These are phyloP conservation scores for Lithodes maja DNA, from an alignment of 2,888 invertebrate genomes.

Conservation along the genomic window DNA sequence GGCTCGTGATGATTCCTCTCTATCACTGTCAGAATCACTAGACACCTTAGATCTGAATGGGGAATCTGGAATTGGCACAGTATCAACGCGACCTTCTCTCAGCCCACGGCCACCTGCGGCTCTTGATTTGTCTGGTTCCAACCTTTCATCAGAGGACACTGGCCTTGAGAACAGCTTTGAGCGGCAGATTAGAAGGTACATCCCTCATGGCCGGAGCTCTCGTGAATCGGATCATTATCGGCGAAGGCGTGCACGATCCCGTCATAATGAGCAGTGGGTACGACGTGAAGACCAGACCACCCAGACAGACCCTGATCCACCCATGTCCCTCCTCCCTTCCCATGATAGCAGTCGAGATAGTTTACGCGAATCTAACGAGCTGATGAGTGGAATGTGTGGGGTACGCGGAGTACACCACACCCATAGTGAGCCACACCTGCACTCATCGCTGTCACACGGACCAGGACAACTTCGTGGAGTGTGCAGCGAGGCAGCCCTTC, in stretches of 20 bases:
- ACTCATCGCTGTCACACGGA: conserved; percentile 28
- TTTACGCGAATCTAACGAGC: conserved; percentile 9
- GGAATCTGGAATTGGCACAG: conserved; percentile 68
- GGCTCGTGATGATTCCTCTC: conserved; percentile 54
- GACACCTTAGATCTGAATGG: conserved; percentile 67
- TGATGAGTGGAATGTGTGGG: background rate
- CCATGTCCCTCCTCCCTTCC: background rate
- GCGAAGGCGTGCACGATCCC: conserved; percentile 40
- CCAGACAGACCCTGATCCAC: conserved; percentile 64
- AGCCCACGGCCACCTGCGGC: conserved; percentile 51
- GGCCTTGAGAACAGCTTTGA: conserved; percentile 67
- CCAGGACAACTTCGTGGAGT: conserved; percentile 40
- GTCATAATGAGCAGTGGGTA: conserved; percentile 56
- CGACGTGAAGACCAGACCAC: conserved; percentile 66
- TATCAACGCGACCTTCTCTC: conserved; percentile 66
- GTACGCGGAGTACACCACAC: conserved; percentile 44
- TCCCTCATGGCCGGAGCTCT: conserved; percentile 40
- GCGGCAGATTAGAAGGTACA: conserved; percentile 56
- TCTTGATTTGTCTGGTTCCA: conserved; percentile 66
- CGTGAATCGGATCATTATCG: conserved; percentile 44
- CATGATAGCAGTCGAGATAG: conserved; percentile 22
- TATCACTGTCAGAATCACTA: conserved; percentile 68
- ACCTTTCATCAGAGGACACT: conserved; percentile 69
- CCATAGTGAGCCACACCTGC: conserved; percentile 62
- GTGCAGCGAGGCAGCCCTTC: conserved; percentile 61